These are phyloP conservation scores for Erebia epiphron DNA, from an alignment of 2,888 invertebrate species.

Conservation along the genomic window DNA sequence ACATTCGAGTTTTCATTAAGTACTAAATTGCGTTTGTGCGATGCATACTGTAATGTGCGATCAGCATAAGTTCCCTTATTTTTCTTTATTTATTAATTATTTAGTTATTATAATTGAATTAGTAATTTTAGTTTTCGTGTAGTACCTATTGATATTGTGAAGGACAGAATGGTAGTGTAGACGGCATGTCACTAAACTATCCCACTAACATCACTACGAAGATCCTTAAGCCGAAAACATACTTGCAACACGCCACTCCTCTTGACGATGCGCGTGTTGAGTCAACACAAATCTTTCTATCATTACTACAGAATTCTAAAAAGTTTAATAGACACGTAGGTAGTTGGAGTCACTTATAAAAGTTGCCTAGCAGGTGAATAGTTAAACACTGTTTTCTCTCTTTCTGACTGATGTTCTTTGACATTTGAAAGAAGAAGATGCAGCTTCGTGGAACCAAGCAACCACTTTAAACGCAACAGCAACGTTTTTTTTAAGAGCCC, in stretches of 20 bases:
- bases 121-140: conserved; percentile 6
- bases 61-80: background rate
- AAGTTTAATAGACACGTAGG: too few species aligned
- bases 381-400: too few species aligned
- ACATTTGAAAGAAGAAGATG: too few species aligned
- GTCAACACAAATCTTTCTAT: background rate
- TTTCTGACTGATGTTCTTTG: too few species aligned
- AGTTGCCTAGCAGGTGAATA: too few species aligned
- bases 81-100: conserved; percentile 10
- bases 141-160: conserved; percentile 19
- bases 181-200: conserved; percentile 39
- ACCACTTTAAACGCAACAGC: too few species aligned
- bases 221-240: background rate
- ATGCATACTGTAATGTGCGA: background rate
- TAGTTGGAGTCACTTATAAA: too few species aligned
- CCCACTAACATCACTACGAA: conserved; percentile 34
- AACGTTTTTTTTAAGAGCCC: too few species aligned
- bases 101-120: conserved; percentile 16
- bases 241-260: conserved; percentile 2
- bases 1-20: background rate
- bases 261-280: background rate
- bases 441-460: too few species aligned
- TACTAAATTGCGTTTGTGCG: background rate
- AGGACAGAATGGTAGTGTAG: conserved; percentile 35
- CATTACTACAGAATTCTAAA: too few species aligned